A percentile compares a stretch with the other conserved stretches of the same genome.
These are phyloP conservation scores for Drosophila micromelanica DNA, from an alignment of 1,140 invertebrate species.

Conservation along the genomic window DNA sequence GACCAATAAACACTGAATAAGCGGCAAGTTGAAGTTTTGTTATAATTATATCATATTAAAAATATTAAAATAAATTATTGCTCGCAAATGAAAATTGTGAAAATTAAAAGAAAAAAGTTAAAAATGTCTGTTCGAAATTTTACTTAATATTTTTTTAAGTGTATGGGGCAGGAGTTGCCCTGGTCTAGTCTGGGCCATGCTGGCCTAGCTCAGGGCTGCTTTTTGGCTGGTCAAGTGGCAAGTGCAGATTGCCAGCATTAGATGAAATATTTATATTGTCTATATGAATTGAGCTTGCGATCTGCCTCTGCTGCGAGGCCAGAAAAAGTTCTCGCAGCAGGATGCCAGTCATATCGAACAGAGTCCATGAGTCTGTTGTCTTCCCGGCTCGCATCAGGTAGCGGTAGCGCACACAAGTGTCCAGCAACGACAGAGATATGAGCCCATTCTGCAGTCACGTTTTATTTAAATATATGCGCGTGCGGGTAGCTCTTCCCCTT, in stretches of 20 bases:
- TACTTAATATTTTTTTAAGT: slow-evolving; percentile 7
- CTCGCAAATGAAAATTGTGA: no score
- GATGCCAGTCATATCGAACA: slow-evolving; percentile 50
- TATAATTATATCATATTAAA: no score
- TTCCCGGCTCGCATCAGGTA: slow-evolving; percentile 56
- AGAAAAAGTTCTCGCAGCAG: slow-evolving; percentile 74
- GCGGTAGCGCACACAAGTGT: slow-evolving; percentile 78
- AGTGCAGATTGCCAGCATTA: slow-evolving; percentile 84
- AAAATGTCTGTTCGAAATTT: no score
- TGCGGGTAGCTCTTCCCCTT: slow-evolving; percentile 69
- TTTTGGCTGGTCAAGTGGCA: slow-evolving; percentile 60
- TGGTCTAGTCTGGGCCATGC: background rate
- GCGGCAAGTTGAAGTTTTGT: no score
- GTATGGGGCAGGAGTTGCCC: slow-evolving; percentile 20
- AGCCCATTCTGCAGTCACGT: slow-evolving; percentile 81
- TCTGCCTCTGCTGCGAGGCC: slow-evolving; percentile 41
- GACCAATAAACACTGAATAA: no score
- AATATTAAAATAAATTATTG: no score
- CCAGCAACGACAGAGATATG: slow-evolving; percentile 77
- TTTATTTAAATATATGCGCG: slow-evolving; percentile 83
- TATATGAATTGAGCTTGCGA: slow-evolving; percentile 80
- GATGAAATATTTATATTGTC: slow-evolving; percentile 84
- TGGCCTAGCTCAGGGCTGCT: slow-evolving; percentile 19
- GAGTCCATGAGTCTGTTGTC: slow-evolving; percentile 1
- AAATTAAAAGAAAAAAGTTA: no score